A percentile compares a stretch with the other conserved stretches of the same genome.
Conservation (phyloP, 2,113 vertebrate species). For the Nibea coibor region DNA sequence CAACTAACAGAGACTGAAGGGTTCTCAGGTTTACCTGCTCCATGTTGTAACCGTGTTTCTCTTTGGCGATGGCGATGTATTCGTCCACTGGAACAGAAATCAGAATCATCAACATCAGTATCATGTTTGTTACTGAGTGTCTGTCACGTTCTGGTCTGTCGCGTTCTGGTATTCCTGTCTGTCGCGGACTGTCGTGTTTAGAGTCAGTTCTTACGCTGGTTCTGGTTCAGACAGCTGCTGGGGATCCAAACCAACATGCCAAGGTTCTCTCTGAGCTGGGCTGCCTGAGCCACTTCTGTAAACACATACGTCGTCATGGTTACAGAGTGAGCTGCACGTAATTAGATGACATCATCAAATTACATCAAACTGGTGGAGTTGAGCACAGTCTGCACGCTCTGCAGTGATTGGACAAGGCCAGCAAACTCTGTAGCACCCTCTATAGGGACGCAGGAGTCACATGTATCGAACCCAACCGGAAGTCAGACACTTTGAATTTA, state of each 20-base stretch:
- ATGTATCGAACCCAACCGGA: too few relatives aligned
- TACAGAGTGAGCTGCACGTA: too few relatives aligned
- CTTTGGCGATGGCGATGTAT: slow-evolving; percentile 95
- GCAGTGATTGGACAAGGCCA: too few relatives aligned
- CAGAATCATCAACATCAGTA: background rate
- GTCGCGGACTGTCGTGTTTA: background rate
- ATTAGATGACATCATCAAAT: too few relatives aligned
- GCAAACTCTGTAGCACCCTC: too few relatives aligned
- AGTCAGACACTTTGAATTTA: too few relatives aligned
- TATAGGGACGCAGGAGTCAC: too few relatives aligned
- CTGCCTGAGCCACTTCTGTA: slow-evolving; percentile 88
- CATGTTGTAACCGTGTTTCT: slow-evolving; percentile 98
- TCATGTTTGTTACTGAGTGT: background rate
- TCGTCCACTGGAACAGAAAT: slow-evolving; percentile 90
- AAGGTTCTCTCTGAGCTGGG: slow-evolving; percentile 92
- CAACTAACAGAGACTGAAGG: too few relatives aligned
- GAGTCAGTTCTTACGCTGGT: slow-evolving; percentile 87
- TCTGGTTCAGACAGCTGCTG: slow-evolving; percentile 91
- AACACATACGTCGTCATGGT: background rate
- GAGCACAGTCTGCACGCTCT: too few relatives aligned
- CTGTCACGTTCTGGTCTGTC: too few relatives aligned
- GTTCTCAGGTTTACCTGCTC: slow-evolving; percentile 86
- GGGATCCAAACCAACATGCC: slow-evolving; percentile 99
- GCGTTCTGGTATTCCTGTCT: too few relatives aligned
- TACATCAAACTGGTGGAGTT: too few relatives aligned